Evolutionary conservation across 2,113 vertebrate genomes (phyloP).

Genomic region (Dryoscopus gambensis): DNA sequence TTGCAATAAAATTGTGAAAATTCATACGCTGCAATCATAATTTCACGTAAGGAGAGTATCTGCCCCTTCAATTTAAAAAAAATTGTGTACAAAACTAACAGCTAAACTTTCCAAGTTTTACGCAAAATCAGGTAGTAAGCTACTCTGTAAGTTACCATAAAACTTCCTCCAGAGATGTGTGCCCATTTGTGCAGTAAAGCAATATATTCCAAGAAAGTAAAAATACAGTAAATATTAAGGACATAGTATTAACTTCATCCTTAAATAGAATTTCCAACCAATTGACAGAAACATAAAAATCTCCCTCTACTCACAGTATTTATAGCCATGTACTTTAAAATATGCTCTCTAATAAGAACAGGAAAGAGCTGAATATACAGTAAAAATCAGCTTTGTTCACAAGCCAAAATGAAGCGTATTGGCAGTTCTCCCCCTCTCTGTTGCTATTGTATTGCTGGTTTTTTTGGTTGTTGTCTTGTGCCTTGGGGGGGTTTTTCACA

Average conservation of each 20-base stretch:
- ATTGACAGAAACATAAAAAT: conserved; percentile 53
- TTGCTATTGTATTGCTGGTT: not conserved
- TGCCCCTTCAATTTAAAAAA: not conserved
- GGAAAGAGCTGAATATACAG: conserved; percentile 60
- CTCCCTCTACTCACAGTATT: conserved; percentile 34
- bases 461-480: not conserved
- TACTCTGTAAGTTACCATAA: not conserved
- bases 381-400: conserved; percentile 61
- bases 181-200: not conserved
- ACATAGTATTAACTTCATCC: not conserved
- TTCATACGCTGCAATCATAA: not conserved
- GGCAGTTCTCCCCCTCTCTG: not conserved
- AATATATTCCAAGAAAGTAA: not conserved
- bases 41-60: not conserved
- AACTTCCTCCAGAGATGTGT: not conserved
- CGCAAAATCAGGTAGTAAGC: not conserved
- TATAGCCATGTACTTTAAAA: not conserved
- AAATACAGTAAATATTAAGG: not conserved
- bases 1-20: not conserved
- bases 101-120: not conserved
- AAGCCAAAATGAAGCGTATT: conserved; percentile 47
- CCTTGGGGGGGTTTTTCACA: not conserved
- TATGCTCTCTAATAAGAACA: not conserved
- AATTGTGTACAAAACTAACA: not conserved
- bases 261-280: conserved; percentile 34